Evolutionary conservation across 1,140 invertebrate genomes (phyloP), one percentile per base, ranked within the genome.

Genomic region (Globodera rostochiensis): DNA sequence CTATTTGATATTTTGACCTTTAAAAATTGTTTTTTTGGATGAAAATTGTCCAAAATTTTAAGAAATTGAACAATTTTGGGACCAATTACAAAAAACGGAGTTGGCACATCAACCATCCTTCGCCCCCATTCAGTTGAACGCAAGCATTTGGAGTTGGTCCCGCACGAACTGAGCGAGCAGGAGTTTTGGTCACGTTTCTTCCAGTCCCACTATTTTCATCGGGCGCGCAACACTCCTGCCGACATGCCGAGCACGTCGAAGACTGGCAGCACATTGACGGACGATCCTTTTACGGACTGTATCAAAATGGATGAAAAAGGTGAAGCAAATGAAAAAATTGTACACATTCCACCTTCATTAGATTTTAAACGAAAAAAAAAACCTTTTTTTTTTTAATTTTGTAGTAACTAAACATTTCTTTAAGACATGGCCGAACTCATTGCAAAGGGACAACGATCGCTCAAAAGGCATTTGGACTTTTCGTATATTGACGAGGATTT

Each of bases 151-250:
- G 96, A 99, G 91, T 94, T 96, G 91, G 97, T 99, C 60, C 98
- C 97, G 71, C 92, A 94, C 83, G 95, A 96, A 92, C 93, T 99
- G 93, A 93, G 94, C 0, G 98, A 99, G 91, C 92, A 94, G 3
- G 96, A 98, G 88, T 99, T 99, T 92, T 99, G 98, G 98, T 97
- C 95, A 13, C 95, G 97, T 87, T 99, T 99, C 91, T 99, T 99
- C 92, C 97, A 99, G 90, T 98, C 96, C 25, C 97, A 99, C 92
- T 99, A 99, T 92, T 99, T 98, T 93, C 96, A 99, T 92, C 93
- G 96, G 83, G 97, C 99, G 92, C 93, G 96, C 66, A 74, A 80
- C 49, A 76, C 81, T n/a, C 49, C 81, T 45, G 80, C 80, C 6
- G 76, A 57, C 9, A 82, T 85, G 77, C 86, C 87, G 19, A 84